A percentile compares a stretch with the other conserved stretches of the same genome.
phyloP scores from a whole-genome alignment of 2,888 invertebrate genomes.

The Drosophila neonasuta region DNA sequence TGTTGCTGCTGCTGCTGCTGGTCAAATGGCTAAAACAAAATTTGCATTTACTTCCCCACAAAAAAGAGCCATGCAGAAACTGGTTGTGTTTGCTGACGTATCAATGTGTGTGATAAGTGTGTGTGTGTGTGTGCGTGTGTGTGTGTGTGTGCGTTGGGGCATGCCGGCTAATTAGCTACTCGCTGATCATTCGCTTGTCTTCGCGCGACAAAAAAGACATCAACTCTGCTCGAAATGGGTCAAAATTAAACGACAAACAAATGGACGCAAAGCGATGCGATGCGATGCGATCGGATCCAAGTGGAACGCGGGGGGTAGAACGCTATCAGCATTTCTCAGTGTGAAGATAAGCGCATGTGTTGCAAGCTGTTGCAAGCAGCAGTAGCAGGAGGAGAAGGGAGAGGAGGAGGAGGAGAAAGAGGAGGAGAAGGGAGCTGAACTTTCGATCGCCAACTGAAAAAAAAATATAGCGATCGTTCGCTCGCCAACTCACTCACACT shows the following conservation, averaged over 20 bases:
- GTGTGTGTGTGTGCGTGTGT: neutral
- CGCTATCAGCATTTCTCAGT: slow-evolving; percentile 34
- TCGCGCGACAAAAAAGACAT: slow-evolving; percentile 4
- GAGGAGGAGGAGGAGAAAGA: neutral
- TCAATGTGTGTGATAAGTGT: neutral
- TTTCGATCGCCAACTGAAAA: slow-evolving; percentile 47
- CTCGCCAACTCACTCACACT: slow-evolving; percentile 3
- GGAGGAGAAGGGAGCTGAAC: slow-evolving; percentile 34
- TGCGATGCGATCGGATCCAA: neutral
- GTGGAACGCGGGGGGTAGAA: neutral
- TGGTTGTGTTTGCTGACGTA: slow-evolving; percentile 23
- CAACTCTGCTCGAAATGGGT: slow-evolving; percentile 44
- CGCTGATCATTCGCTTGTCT: slow-evolving; percentile 25
- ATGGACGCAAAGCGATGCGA: neutral
- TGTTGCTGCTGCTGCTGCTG: neutral
- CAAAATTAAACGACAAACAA: slow-evolving; percentile 33
- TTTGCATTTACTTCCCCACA: slow-evolving; percentile 76
- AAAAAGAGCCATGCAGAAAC: slow-evolving; percentile 27
- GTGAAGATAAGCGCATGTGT: slow-evolving; percentile 45
- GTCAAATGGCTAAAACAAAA: slow-evolving; percentile 48
- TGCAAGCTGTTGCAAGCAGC: slow-evolving; percentile 54
- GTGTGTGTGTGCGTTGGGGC: slow-evolving; percentile 1
- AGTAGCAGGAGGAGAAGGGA: slow-evolving; percentile 8
- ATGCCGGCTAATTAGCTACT: slow-evolving; percentile 33
- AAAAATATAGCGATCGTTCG: neutral